Conservation (phyloP, 2,888 invertebrate genomes). For the Cosmia trapezina region DNA sequence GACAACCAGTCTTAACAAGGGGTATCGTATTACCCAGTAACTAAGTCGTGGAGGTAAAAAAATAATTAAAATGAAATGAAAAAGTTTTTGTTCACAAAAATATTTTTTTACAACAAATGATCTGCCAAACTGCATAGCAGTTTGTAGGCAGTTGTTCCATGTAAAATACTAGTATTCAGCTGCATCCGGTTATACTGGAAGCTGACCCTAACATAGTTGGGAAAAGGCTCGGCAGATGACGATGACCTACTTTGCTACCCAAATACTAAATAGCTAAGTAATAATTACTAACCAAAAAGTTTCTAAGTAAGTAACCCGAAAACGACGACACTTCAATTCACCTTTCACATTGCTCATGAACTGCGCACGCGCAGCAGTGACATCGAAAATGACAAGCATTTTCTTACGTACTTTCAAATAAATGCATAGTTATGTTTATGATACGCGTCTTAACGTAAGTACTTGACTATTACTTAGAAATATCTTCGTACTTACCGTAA, state of each 20-base stretch:
- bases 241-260: background rate
- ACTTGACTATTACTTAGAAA: slow-evolving; percentile 5
- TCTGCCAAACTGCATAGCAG: no score
- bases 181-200: no score
- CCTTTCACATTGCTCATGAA: slow-evolving; percentile 45
- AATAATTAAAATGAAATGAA: no score
- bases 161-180: no score
- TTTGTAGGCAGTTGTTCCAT: no score
- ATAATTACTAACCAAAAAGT: background rate
- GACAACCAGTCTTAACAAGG: no score
- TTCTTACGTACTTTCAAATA: slow-evolving; percentile 36
- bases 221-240: no score
- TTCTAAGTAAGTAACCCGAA: slow-evolving; percentile 7
- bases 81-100: no score
- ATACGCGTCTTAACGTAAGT: background rate
- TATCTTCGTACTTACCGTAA: background rate
- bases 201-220: background rate
- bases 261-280: background rate
- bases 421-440: slow-evolving; percentile 6
- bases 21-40: no score
- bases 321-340: slow-evolving; percentile 15
- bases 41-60: no score
- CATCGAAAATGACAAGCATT: slow-evolving; percentile 36
- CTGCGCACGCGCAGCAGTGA: slow-evolving; percentile 16
- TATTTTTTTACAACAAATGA: no score